phyloP scores from a whole-genome alignment of 2,888 invertebrate species.

The Schrankia costaestrigalis region DNA sequence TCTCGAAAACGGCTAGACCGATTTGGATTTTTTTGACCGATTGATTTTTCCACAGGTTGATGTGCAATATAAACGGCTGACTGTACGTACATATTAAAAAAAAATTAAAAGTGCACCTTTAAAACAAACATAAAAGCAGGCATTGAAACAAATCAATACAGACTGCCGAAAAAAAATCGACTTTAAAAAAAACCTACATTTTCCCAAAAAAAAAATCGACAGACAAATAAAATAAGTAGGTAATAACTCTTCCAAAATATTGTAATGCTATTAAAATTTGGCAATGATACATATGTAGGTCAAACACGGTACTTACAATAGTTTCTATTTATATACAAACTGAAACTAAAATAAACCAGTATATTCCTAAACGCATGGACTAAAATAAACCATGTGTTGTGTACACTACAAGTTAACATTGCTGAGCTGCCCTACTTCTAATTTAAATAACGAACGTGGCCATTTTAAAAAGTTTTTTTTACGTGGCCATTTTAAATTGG shows the following conservation, averaged over 20 bases:
- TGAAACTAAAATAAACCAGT: constrained; percentile 68
- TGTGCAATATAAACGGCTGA: too few relatives aligned
- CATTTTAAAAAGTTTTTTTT: not conserved
- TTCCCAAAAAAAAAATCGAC: constrained; percentile 4
- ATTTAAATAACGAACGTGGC: constrained; percentile 7
- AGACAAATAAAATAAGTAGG: constrained; percentile 27
- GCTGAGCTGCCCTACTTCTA: constrained; percentile 18
- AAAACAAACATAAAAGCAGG: too few relatives aligned
- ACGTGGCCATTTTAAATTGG: not conserved
- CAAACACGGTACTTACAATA: constrained; percentile 62
- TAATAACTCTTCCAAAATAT: constrained; percentile 31
- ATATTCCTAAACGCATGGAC: constrained; percentile 69
- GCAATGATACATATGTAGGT: constrained; percentile 60
- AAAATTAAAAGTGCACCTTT: too few relatives aligned
- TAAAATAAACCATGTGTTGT: constrained; percentile 56
- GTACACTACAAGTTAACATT: constrained; percentile 31
- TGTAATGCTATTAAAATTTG: constrained; percentile 50
- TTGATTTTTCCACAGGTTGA: too few relatives aligned
- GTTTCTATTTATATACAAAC: constrained; percentile 72
- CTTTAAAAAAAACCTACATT: not conserved
- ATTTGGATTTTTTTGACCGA: too few relatives aligned
- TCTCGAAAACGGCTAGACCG: too few relatives aligned
- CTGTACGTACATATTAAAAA: too few relatives aligned
- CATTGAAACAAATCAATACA: too few relatives aligned
- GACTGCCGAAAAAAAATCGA: not conserved